These are phyloP conservation scores for Caenorhabditis angaria DNA, from an alignment of 2,888 invertebrate genomes.

Conservation along the genomic window DNA sequence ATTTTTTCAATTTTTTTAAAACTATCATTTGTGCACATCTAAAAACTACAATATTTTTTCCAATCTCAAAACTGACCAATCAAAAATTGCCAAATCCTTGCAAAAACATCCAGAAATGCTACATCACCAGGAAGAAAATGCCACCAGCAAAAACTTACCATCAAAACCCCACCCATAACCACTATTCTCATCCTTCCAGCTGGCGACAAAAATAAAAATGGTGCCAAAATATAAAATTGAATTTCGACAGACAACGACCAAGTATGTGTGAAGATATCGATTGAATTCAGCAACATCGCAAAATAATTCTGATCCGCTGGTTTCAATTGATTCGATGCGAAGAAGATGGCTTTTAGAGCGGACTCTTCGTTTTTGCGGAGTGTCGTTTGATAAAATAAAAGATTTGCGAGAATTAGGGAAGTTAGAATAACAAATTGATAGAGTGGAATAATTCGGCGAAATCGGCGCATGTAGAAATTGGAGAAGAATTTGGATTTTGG, in stretches of 20 bases:
- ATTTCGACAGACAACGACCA: slow-evolving; percentile 56
- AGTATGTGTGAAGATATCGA: slow-evolving; percentile 54
- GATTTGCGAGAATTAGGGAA: too few species aligned
- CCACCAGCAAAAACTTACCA: slow-evolving; percentile 9
- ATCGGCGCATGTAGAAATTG: slow-evolving; percentile 17
- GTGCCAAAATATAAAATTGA: slow-evolving; percentile 52
- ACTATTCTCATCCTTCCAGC: neutral
- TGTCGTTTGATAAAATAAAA: too few species aligned
- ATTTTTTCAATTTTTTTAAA: too few species aligned
- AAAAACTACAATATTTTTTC: too few species aligned
- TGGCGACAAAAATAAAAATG: slow-evolving; percentile 21
- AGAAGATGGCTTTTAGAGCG: too few species aligned
- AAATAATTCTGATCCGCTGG: too few species aligned
- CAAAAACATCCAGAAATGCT: slow-evolving; percentile 36
- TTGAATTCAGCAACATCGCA: slow-evolving; percentile 9
- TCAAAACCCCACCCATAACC: slow-evolving; percentile 8
- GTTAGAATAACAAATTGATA: slow-evolving; percentile 13
- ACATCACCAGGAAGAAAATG: neutral
- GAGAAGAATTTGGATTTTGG: too few species aligned
- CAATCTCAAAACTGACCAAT: slow-evolving; percentile 23
- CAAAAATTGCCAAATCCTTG: slow-evolving; percentile 44
- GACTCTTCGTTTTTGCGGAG: too few species aligned
- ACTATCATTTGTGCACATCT: too few species aligned
- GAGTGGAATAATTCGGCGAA: slow-evolving; percentile 18
- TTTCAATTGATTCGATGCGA: too few species aligned